Evolutionary conservation across 2,888 invertebrate genomes (phyloP), one percentile per base, ranked within the genome.

Genomic region (Platycnemis pennipes): DNA sequence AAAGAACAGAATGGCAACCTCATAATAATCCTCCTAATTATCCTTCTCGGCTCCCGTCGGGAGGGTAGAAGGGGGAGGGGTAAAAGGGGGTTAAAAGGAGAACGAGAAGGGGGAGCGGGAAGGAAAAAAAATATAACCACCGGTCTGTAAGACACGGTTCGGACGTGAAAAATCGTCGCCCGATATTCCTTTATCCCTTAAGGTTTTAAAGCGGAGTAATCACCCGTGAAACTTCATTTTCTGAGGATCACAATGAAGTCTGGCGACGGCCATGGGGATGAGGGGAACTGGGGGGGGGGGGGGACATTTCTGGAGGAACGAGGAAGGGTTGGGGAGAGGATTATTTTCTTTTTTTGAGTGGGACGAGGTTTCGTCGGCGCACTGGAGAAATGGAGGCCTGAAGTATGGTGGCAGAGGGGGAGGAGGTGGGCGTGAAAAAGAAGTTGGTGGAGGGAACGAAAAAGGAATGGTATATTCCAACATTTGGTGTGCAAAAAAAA

Each of bases 171-270:
- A 87, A 87, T 87, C 87, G 87, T 87, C 87, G 26, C 45, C 87
- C 87, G 87, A 87, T 87, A 87, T 87, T 87, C 87, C 87, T 44
- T 87, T 87, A 87, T 87, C 46, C 46, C 87, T 37, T 63, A 87
- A 46, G 46, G 44, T 44, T 87, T 87, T 44, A 45, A 87, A 87
- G 87, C 44, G 87, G 87, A 87, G 44, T 87, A 87, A 87, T 87
- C 87, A 87, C 87, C 87, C 87, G 87, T 87, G 87, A 87, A 87
- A 87, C 46, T 87, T 46, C 87, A 87, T 87, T 87, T 87, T 87
- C 45, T 46, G 46, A 26, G 87, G 87, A 45, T 87, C 45, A 87
- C 87, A 87, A 87, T 77, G 77, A 77, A 37, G 63, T 63, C 63
- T 37, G 77, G 77, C 13, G 77, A 1, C 13, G 49, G 49, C 19